A percentile compares a stretch with the other conserved stretches of the same genome.
These are phyloP conservation scores for Drosophila paracracens DNA, from an alignment of 2,888 invertebrate species.

Conservation along the genomic window DNA sequence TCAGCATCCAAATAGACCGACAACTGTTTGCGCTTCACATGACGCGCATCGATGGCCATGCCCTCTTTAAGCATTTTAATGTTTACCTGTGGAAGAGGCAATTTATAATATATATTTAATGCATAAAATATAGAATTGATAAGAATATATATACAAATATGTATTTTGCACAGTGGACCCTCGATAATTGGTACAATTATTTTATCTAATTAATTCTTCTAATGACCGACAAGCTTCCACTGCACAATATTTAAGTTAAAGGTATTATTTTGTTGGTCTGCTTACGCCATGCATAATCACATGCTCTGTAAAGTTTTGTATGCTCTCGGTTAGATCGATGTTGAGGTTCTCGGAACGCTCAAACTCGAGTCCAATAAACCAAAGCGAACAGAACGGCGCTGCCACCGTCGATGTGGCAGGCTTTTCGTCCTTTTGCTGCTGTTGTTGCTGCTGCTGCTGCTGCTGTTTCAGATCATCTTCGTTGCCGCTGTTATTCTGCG, in stretches of 20 bases:
- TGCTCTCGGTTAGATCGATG: slow-evolving; percentile 96
- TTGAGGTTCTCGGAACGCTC: slow-evolving; percentile 94
- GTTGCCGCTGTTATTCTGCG: slow-evolving; percentile 82
- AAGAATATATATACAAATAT: neutral
- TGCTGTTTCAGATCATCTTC: slow-evolving; percentile 74
- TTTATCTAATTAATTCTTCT: too few relatives aligned
- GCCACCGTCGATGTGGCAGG: slow-evolving; percentile 1
- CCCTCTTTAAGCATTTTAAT: slow-evolving; percentile 89
- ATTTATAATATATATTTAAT: neutral
- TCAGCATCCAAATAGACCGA: slow-evolving; percentile 90
- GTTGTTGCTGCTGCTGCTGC: slow-evolving; percentile 11
- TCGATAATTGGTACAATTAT: too few relatives aligned
- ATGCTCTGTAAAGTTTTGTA: slow-evolving; percentile 94
- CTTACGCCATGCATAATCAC: slow-evolving; percentile 92
- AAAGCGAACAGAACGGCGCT: slow-evolving; percentile 91
- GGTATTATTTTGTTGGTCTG: neutral
- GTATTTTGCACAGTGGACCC: neutral
- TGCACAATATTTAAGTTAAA: neutral
- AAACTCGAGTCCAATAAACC: slow-evolving; percentile 99
- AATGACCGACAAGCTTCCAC: neutral
- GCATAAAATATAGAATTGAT: neutral
- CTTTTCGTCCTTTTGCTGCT: slow-evolving; percentile 9
- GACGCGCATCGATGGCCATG: slow-evolving; percentile 93
- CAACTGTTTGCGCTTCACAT: slow-evolving; percentile 93
- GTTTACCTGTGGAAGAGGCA: slow-evolving; percentile 84